Conservation (phyloP, 2,797 vertebrate genomes). For the Hydrolagus colliei region DNA sequence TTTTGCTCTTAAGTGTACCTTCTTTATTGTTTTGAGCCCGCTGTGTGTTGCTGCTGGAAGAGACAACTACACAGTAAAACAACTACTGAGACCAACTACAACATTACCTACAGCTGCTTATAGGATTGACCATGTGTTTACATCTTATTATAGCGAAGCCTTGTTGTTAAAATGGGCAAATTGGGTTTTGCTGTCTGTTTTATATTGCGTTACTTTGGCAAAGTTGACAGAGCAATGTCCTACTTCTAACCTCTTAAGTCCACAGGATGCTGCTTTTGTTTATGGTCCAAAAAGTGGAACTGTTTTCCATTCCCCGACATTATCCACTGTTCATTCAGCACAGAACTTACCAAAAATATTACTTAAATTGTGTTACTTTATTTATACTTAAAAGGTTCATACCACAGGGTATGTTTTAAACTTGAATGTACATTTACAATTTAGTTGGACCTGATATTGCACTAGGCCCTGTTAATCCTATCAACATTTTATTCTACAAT, state of each 20-base stretch:
- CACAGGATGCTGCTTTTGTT: not conserved
- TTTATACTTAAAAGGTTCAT: not conserved
- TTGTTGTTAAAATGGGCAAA: not conserved
- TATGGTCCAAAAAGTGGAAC: not conserved
- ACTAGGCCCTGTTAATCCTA: not conserved
- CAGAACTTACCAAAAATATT: not conserved
- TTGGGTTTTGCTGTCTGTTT: not conserved
- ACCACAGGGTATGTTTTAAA: not conserved
- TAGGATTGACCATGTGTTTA: not conserved
- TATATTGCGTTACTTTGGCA: not conserved
- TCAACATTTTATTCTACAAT: not conserved
- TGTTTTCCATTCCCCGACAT: not conserved
- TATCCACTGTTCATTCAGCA: not conserved
- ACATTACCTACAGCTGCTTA: not conserved
- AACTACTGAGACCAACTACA: not conserved
- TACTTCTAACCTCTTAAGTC: not conserved
- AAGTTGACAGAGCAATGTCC: not conserved
- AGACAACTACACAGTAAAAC: too few species aligned
- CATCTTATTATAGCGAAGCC: not conserved
- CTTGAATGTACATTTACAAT: not conserved
- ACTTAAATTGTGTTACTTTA: not conserved
- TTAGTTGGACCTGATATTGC: not conserved
- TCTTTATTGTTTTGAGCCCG: constrained; percentile 4
- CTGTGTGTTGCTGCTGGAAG: constrained; percentile 25
- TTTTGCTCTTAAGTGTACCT: not conserved